Conservation (phyloP, 2,113 vertebrate species). For the Mungos mungo region DNA sequence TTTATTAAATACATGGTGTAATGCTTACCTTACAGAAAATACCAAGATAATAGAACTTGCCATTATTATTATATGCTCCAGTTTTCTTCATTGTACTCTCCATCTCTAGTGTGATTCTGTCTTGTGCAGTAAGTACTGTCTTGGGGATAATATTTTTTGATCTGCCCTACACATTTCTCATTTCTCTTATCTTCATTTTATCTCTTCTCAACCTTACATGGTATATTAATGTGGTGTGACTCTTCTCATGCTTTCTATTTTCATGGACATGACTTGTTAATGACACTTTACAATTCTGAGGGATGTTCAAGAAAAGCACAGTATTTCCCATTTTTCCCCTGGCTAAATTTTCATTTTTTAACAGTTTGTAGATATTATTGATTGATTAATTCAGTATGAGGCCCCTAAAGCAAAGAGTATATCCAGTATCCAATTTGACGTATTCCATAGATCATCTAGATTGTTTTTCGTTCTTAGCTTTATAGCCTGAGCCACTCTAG, state of each 20-base stretch:
- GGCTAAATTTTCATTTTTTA: neutral
- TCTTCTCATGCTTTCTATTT: neutral
- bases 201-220: neutral
- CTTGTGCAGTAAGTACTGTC: neutral
- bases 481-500: neutral
- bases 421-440: neutral
- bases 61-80: neutral
- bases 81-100: neutral
- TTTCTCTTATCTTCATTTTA: neutral
- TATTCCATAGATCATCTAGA: neutral
- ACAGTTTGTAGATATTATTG: neutral
- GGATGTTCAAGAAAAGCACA: neutral
- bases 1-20: neutral
- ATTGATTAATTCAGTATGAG: neutral
- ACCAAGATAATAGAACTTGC: neutral
- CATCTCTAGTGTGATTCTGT: neutral
- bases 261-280: neutral
- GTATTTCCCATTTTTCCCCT: neutral
- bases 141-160: neutral
- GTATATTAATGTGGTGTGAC: neutral
- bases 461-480: neutral
- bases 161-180: neutral
- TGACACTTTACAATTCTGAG: slow-evolving; percentile 1
- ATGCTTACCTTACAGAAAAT: neutral
- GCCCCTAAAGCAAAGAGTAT: neutral